Base-by-base conservation (phyloP, 2,797 vertebrate genomes). In the Gila robusta region DNA sequence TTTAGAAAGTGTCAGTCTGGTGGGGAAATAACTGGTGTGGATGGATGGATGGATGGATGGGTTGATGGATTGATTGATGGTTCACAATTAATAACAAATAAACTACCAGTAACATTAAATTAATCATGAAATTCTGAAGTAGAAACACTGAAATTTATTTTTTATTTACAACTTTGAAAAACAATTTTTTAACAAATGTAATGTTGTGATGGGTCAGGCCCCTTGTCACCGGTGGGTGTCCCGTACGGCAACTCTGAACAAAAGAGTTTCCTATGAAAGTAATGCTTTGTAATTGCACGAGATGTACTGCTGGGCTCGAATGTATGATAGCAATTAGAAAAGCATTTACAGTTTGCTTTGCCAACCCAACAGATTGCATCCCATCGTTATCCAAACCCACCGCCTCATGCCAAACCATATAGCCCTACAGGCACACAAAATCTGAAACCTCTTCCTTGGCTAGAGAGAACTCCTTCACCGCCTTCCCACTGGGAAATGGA, bases 351-450 rank as follows among this genome's bases (percentile, higher is more conserved):
- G 54, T 89, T 79, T 62, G 47, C 67, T 79, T 88, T 44, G 41
- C 87, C 87, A 88, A 37, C 6, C 16, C 64, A 64, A 86, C 89
- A 88, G 89, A 67, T 87, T 86, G 87, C 73, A 86, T 82, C 78
- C 83, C 79, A 71, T 82, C 44, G 62, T 82, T 82, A 86, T 88
- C 84, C 86, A 79, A 82, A 86, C 67, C 79, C 73, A 73, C n/a
- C 11, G 8, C 28, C 23, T 86, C 49, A 21, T 82, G 84, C 88
- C 88, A 89, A 79, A 87, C n/a, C 84, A 83, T 64, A 82, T 28
- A 82, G 86, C 79, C 87, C 79, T 66, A 56, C 41, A 81, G 87
- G 87, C 73, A 87, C 39, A 9, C 26, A 2, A 49, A 86, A 59
- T 74, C 73, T 78, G 17, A 47, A 59, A 67, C 69, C 66, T 81